Conservation (phyloP, 2,888 invertebrate species). For the Chaitophorus viminalis region DNA sequence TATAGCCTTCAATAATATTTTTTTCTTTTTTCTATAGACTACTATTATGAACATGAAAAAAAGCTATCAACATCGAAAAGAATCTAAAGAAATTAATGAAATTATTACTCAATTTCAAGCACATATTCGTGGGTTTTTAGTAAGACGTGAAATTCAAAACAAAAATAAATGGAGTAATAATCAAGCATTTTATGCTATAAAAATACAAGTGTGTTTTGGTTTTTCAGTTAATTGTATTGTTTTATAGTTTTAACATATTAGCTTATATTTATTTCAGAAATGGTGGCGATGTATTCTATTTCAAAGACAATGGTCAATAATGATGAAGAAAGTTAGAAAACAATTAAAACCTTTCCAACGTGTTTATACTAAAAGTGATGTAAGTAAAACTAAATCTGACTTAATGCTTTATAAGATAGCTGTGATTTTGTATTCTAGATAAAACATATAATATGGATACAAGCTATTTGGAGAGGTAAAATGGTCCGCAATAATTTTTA, state of each 20-base stretch:
- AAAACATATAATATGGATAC: slow-evolving; percentile 72
- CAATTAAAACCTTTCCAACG: slow-evolving; percentile 55
- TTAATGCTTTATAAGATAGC: not conserved
- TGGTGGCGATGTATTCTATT: slow-evolving; percentile 60
- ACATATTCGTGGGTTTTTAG: slow-evolving; percentile 72
- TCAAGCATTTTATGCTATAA: slow-evolving; percentile 37
- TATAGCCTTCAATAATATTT: not conserved
- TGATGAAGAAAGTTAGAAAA: slow-evolving; percentile 39
- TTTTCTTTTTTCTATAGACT: slow-evolving; percentile 15
- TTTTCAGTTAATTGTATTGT: not conserved
- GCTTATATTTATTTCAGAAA: slow-evolving; percentile 32
- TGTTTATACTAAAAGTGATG: slow-evolving; percentile 45
- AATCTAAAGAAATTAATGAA: slow-evolving; percentile 69
- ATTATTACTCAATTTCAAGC: slow-evolving; percentile 73
- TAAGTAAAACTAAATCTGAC: slow-evolving; percentile 6
- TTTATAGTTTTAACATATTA: not conserved
- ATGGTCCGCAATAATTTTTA: slow-evolving; percentile 73
- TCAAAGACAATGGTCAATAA: slow-evolving; percentile 33
- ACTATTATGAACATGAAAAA: slow-evolving; percentile 66
- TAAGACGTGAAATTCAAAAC: slow-evolving; percentile 66
- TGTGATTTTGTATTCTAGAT: slow-evolving; percentile 12
- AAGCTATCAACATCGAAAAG: slow-evolving; percentile 67
- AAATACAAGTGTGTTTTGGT: slow-evolving; percentile 44
- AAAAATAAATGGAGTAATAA: slow-evolving; percentile 3
- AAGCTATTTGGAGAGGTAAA: slow-evolving; percentile 76